Base-by-base conservation (phyloP, 2,797 vertebrate genomes). In the Apogon talboti region DNA sequence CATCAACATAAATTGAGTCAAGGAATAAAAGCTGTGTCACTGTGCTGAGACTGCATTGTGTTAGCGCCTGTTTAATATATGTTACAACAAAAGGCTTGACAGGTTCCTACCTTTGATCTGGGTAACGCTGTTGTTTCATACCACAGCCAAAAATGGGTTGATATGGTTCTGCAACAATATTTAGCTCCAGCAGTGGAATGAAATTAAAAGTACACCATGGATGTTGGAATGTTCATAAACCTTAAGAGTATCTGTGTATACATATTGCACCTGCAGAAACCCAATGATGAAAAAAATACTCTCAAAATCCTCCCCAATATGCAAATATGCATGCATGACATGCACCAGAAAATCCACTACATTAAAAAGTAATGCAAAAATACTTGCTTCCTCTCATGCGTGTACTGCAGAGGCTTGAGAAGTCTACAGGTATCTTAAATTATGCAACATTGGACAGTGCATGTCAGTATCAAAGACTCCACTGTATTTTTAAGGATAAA, bases 21-120 rank as follows among this genome's bases (percentile, higher is more conserved):
- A 62, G 43, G 73, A 78, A 83, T 66, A 83, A 86, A 88, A 87
- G 83, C 86, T 84, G 83, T 77, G 84, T 89, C 86, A 89, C 75
- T 66, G 70, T 81, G 83, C 82, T 78, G 70, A 77, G 77, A 47
- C 28, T 5, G 69, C 78, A 64, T 79, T 80, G 72, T 80, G 79
- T 81, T 77, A 55, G 71, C 80, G 75, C 49, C 66, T 74, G 78
- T 72, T 80, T 68, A 68, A 84, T 74, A 71, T 57, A 41, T 73
- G 54, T 58, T 67, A 56, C 57, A 65, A 62, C 59, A 73, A 72
- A 79, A 66, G 37, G 28, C 50, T 52, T 71, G 60, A 78, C 76
- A 67, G 70, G 49, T 71, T 63, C 62, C 35, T 73, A 50, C 55
- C 45, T 86, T 79, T 81, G 50, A 82, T 82, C 79, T 72, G 33